Percentiles rank a stretch among this genome's conserved stretches.
Conservation (phyloP, 2,888 invertebrate genomes). For the Operophtera brumata region DNA sequence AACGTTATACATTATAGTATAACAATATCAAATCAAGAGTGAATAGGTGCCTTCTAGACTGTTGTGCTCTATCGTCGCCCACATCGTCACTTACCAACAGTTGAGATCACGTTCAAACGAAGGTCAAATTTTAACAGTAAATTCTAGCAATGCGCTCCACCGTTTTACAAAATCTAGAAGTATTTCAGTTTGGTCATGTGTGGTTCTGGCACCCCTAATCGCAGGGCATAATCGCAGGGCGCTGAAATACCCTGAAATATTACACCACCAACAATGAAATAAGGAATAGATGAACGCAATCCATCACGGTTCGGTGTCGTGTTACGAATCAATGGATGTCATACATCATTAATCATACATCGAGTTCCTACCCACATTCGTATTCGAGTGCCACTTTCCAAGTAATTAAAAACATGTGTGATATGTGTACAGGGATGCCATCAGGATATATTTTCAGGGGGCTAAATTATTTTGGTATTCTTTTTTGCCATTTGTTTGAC, state of each 20-base stretch:
- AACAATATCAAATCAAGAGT: too few species aligned
- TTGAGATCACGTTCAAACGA: too few species aligned
- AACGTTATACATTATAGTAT: too few species aligned
- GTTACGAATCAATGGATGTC: constrained; percentile 47
- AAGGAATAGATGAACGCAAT: constrained; percentile 39
- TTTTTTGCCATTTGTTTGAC: too few species aligned
- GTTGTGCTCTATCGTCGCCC: too few species aligned
- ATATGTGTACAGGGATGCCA: constrained; percentile 17
- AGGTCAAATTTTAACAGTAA: too few species aligned
- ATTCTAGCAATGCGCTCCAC: too few species aligned
- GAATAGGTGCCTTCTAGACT: too few species aligned
- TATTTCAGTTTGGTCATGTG: neutral
- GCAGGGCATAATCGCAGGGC: constrained; percentile 34
- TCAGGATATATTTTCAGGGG: neutral
- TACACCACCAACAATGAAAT: constrained; percentile 56
- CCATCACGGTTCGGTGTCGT: constrained; percentile 46
- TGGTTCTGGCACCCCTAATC: neutral
- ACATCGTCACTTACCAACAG: too few species aligned
- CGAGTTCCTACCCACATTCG: constrained; percentile 8
- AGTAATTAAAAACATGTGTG: constrained; percentile 50
- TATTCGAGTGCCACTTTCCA: constrained; percentile 26
- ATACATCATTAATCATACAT: constrained; percentile 29
- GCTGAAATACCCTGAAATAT: constrained; percentile 50
- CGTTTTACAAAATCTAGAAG: neutral
- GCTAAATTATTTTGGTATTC: too few species aligned